Conservation (phyloP, 1,140 invertebrate genomes). For the Diuraphis noxia region DNA sequence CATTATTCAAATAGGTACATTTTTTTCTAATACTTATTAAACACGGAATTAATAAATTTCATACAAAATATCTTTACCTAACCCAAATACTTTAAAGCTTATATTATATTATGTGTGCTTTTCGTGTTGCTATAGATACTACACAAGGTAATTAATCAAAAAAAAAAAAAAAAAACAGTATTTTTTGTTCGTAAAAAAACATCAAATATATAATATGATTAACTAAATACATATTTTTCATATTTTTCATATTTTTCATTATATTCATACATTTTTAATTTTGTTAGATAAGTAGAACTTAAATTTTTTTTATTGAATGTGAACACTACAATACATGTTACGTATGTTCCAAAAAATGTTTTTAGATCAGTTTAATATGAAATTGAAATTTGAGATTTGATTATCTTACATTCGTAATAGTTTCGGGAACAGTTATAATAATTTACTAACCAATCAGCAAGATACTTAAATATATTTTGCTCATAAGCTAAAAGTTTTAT, state of each 20-base stretch:
- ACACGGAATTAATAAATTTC: slow-evolving; percentile 11
- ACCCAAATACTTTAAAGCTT: background rate
- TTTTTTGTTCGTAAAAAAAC: background rate
- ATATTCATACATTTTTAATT: background rate
- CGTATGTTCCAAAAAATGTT: background rate
- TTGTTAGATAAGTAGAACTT: background rate
- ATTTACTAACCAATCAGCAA: background rate
- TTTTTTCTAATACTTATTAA: slow-evolving; percentile 7
- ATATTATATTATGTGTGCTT: background rate
- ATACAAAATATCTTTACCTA: background rate
- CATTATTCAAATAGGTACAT: background rate
- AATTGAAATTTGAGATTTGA: background rate
- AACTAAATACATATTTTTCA: background rate
- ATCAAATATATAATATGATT: background rate
- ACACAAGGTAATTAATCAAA: background rate
- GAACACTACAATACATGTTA: background rate
- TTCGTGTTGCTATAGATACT: background rate
- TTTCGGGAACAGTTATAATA: background rate
- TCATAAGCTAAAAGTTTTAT: background rate
- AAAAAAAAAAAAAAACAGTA: background rate
- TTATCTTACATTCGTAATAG: background rate
- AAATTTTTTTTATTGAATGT: background rate
- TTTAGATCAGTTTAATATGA: background rate
- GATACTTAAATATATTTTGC: background rate
- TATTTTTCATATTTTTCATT: no score